phyloP scores from a whole-genome alignment of 2,113 vertebrate genomes.

The Mellivora capensis region DNA sequence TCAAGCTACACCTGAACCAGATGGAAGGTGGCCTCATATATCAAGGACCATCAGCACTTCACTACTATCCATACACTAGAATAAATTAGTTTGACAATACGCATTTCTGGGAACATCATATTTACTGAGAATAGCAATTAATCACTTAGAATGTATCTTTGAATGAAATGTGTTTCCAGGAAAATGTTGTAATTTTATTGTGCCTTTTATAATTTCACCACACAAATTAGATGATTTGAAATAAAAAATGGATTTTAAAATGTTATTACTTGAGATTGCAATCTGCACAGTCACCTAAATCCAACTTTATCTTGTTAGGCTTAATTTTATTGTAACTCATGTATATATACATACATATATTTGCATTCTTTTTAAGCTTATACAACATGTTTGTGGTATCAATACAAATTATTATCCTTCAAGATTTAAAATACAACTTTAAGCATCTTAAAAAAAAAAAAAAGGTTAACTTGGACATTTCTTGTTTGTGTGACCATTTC shows the following conservation, averaged over 20 bases:
- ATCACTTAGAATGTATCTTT: slow-evolving; percentile 48
- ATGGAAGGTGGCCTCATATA: not conserved
- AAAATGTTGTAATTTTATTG: slow-evolving; percentile 64
- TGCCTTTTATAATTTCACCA: slow-evolving; percentile 47
- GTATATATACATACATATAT: not conserved
- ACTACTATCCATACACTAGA: not conserved
- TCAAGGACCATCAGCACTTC: not conserved
- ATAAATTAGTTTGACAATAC: slow-evolving; percentile 40
- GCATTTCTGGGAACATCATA: slow-evolving; percentile 54
- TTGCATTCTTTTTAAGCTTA: slow-evolving; percentile 15
- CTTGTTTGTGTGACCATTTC: slow-evolving; percentile 62
- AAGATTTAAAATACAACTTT: slow-evolving; percentile 50
- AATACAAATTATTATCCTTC: slow-evolving; percentile 39
- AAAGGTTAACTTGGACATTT: slow-evolving; percentile 56
- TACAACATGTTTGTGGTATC: not conserved
- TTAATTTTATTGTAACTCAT: slow-evolving; percentile 33
- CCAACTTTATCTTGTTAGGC: not conserved
- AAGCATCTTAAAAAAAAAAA: slow-evolving; percentile 49
- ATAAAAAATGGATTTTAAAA: slow-evolving; percentile 36
- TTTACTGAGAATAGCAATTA: slow-evolving; percentile 53
- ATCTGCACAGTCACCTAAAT: not conserved
- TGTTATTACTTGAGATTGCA: slow-evolving; percentile 15
- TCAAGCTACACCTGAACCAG: not conserved
- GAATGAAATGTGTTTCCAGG: slow-evolving; percentile 49
- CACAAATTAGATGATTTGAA: slow-evolving; percentile 33